Percentiles rank a stretch among this genome's conserved stretches.
These are phyloP conservation scores for Chelonia mydas DNA, from an alignment of 2,797 vertebrate species.

Conservation along the genomic window DNA sequence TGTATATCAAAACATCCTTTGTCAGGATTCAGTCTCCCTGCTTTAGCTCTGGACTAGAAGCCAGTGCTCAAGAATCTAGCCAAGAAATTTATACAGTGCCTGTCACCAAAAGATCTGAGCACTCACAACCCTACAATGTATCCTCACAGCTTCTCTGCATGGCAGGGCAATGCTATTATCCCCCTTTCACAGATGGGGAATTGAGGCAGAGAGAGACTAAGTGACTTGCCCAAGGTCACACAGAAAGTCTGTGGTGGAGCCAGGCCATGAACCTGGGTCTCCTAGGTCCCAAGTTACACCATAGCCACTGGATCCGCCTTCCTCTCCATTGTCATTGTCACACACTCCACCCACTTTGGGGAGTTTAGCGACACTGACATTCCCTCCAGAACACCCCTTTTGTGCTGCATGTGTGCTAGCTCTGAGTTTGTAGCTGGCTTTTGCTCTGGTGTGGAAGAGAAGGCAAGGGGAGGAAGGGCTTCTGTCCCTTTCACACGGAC, in stretches of 20 bases:
- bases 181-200: neutral
- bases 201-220: neutral
- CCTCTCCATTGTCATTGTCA: neutral
- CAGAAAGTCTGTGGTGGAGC: neutral
- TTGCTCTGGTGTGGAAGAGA: neutral
- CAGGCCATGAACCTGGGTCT: neutral
- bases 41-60: neutral
- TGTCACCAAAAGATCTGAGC: too few relatives aligned
- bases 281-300: neutral
- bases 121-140: neutral
- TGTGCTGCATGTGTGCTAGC: neutral
- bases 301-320: neutral
- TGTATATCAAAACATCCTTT: neutral
- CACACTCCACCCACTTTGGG: neutral
- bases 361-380: neutral
- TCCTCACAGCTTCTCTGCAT: neutral
- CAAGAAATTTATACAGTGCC: too few relatives aligned
- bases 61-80: too few relatives aligned
- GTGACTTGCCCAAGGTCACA: neutral
- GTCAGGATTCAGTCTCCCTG: neutral
- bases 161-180: neutral
- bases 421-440: neutral
- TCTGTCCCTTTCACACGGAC: neutral
- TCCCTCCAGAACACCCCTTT: neutral
- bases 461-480: neutral